Conservation (phyloP, 2,797 vertebrate species). For the Orientallactaga sibirica region DNA sequence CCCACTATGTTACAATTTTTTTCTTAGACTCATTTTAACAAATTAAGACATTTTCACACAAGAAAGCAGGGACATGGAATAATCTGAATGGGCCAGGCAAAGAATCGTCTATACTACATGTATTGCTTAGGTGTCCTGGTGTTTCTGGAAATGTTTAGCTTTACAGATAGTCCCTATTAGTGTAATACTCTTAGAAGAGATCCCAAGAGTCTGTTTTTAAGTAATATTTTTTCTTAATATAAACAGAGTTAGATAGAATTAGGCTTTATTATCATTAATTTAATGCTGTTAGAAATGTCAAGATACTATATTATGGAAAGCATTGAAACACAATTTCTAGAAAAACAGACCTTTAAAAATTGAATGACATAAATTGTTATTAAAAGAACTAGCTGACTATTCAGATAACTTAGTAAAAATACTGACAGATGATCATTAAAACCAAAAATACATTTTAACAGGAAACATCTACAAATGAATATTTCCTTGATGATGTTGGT, state of each 20-base stretch:
- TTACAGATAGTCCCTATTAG: slow-evolving; percentile 72
- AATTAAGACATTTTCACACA: slow-evolving; percentile 65
- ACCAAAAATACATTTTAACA: slow-evolving; percentile 28
- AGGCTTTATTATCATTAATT: slow-evolving; percentile 75
- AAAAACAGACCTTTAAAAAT: neutral
- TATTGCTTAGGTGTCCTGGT: slow-evolving; percentile 46
- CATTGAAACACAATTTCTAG: slow-evolving; percentile 24
- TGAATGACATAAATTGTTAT: neutral
- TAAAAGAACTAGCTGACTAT: neutral
- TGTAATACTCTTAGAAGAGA: slow-evolving; percentile 71
- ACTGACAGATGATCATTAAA: slow-evolving; percentile 29
- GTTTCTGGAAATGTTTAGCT: slow-evolving; percentile 71
- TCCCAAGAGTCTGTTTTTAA: slow-evolving; percentile 41
- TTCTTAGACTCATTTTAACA: slow-evolving; percentile 82
- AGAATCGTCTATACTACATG: slow-evolving; percentile 70
- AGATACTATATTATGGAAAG: slow-evolving; percentile 56
- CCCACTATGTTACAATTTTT: slow-evolving; percentile 73
- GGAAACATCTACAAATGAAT: slow-evolving; percentile 34
- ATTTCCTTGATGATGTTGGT: neutral
- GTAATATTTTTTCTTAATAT: slow-evolving; percentile 73
- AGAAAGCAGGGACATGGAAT: slow-evolving; percentile 57
- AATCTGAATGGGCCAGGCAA: slow-evolving; percentile 52
- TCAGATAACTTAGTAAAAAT: slow-evolving; percentile 43
- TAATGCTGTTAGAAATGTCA: slow-evolving; percentile 59
- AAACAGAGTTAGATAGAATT: slow-evolving; percentile 57